Conservation (phyloP, 2,888 invertebrate genomes). For the Pristionchus mayeri region DNA sequence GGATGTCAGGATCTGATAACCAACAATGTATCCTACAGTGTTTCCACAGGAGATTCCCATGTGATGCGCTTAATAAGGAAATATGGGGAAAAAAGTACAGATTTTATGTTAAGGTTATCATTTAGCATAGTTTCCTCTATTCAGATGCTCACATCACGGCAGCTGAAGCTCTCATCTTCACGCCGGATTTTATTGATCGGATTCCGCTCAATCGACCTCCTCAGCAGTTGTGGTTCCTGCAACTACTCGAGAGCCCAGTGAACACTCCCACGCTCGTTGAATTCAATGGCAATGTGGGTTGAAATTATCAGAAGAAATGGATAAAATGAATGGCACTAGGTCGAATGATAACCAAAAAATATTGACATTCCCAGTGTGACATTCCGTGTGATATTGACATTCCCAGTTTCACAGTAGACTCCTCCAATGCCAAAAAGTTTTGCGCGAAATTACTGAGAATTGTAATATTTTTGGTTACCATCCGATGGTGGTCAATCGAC, state of each 20-base stretch:
- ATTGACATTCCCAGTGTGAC: too few species aligned
- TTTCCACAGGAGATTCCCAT: too few species aligned
- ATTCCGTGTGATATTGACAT: too few species aligned
- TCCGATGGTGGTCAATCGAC: neutral
- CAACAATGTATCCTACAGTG: too few species aligned
- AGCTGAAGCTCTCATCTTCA: slow-evolving; percentile 44
- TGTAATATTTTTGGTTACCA: neutral
- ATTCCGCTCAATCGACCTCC: neutral
- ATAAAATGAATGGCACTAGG: neutral
- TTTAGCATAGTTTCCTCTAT: neutral
- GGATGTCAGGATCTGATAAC: too few species aligned
- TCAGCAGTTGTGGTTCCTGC: slow-evolving; percentile 55
- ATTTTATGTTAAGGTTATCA: too few species aligned
- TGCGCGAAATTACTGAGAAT: neutral
- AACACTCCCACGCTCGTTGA: slow-evolving; percentile 52
- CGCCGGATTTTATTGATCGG: slow-evolving; percentile 39
- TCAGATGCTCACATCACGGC: slow-evolving; percentile 1
- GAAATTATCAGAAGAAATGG: neutral
- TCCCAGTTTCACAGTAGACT: too few species aligned
- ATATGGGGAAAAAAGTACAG: too few species aligned
- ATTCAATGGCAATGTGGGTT: slow-evolving; percentile 53
- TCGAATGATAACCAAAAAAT: too few species aligned
- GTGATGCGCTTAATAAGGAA: too few species aligned
- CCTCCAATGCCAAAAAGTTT: neutral
- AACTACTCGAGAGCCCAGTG: slow-evolving; percentile 55